Conservation (phyloP, 1,140 invertebrate genomes). For the Apis cerana region DNA sequence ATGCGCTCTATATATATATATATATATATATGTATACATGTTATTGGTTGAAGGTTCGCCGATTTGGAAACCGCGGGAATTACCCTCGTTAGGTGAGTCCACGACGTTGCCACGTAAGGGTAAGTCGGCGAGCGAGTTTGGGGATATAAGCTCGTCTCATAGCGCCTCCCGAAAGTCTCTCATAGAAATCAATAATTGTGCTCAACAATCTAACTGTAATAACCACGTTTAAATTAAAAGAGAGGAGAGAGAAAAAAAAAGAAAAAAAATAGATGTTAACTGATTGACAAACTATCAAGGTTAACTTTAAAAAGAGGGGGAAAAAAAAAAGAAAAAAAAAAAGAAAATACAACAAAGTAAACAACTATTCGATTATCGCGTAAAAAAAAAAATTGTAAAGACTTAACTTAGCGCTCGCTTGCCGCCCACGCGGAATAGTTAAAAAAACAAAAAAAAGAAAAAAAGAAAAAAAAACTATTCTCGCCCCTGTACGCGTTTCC, state of each 20-base stretch:
- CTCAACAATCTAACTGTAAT: conserved; percentile 81
- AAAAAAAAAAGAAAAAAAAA: too few relatives aligned
- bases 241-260: too few relatives aligned
- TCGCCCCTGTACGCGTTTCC: conserved; percentile 17
- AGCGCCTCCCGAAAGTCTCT: conserved; percentile 80
- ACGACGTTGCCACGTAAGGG: conserved; percentile 81
- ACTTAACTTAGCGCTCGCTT: conserved; percentile 17
- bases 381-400: conserved; percentile 12
- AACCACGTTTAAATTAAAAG: conserved; percentile 78
- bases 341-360: conserved; percentile 29
- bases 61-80: conserved; percentile 80
- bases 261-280: conserved; percentile 49
- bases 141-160: conserved; percentile 78
- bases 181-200: conserved; percentile 80
- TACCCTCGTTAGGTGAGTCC: conserved; percentile 79
- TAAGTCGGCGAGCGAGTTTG: conserved; percentile 79
- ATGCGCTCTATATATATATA: neutral
- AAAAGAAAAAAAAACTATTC: too few relatives aligned
- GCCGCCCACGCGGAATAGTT: conserved; percentile 56
- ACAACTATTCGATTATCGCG: conserved; percentile 48
- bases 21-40: neutral
- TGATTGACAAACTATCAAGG: conserved; percentile 47
- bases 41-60: conserved; percentile 73
- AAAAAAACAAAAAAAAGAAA: neutral
- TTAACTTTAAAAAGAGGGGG: conserved; percentile 46